These are phyloP conservation scores for Chelonus formosanus DNA, from an alignment of 2,888 invertebrate genomes.

Conservation along the genomic window DNA sequence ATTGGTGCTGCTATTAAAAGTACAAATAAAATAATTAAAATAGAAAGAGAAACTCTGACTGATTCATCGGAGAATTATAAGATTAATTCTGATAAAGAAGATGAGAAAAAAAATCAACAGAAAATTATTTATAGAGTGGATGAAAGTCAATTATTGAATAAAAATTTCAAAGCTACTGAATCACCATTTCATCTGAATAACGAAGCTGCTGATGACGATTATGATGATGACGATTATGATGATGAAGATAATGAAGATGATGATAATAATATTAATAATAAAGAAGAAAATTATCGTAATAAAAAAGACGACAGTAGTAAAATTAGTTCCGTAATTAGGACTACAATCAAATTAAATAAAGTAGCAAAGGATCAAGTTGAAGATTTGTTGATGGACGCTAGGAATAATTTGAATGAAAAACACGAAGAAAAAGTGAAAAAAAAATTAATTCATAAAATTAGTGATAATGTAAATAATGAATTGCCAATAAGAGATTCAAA, in stretches of 20 bases:
- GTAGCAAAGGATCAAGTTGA: no score
- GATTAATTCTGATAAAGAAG: no score
- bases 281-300: not conserved
- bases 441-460: no score
- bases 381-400: no score
- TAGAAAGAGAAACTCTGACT: slow-evolving; percentile 32
- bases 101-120: no score
- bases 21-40: slow-evolving; percentile 10
- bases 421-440: no score
- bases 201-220: slow-evolving; percentile 29
- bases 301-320: not conserved
- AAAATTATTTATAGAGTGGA: no score
- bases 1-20: slow-evolving; percentile 15
- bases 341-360: no score
- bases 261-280: not conserved
- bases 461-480: no score
- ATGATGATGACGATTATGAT: slow-evolving; percentile 12
- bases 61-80: slow-evolving; percentile 40
- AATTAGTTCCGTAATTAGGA: slow-evolving; percentile 39
- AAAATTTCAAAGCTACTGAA: no score
- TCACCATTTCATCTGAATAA: slow-evolving; percentile 10
- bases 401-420: slow-evolving; percentile 46
- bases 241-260: not conserved
- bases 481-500: no score
- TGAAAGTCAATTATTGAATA: no score